phyloP scores from a whole-genome alignment of 37 sponge, comb jelly and placozoan species.

The Petrosia ficiformis region DNA sequence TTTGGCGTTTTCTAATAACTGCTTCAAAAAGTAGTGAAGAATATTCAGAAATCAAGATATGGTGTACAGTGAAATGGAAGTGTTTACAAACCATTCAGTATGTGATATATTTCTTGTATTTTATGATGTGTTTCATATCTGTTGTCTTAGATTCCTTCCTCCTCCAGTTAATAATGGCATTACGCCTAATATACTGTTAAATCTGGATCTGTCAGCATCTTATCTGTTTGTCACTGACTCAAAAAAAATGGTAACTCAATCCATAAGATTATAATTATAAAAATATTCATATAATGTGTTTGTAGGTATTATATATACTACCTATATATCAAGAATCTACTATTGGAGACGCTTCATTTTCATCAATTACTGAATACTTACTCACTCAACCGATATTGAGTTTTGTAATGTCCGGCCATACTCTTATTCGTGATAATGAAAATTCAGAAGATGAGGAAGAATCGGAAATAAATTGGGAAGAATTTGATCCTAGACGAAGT shows the following conservation, averaged over 20 bases:
- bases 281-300: not conserved
- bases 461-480: no score
- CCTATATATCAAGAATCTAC: slow-evolving; percentile 48
- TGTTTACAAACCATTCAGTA: slow-evolving; percentile 84
- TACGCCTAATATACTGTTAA: slow-evolving; percentile 45
- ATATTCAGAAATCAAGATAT: slow-evolving; percentile 88
- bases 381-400: slow-evolving; percentile 83
- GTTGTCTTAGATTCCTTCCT: not conserved
- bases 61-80: slow-evolving; percentile 88
- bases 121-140: not conserved
- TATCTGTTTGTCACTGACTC: slow-evolving; percentile 75
- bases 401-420: slow-evolving; percentile 50
- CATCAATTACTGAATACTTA: slow-evolving; percentile 69
- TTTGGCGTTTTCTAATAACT: slow-evolving; percentile 88
- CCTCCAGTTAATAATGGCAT: slow-evolving; percentile 6
- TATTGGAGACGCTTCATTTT: slow-evolving; percentile 59
- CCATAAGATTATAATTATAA: not conserved
- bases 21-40: slow-evolving; percentile 53
- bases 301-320: slow-evolving; percentile 64
- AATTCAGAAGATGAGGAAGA: slow-evolving; percentile 40
- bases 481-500: slow-evolving; percentile 42
- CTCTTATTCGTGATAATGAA: slow-evolving; percentile 10
- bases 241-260: slow-evolving; percentile 54
- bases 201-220: slow-evolving; percentile 69
- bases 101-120: no score